Conservation (phyloP, 1,140 invertebrate genomes). For the Cryptotermes secundus region DNA sequence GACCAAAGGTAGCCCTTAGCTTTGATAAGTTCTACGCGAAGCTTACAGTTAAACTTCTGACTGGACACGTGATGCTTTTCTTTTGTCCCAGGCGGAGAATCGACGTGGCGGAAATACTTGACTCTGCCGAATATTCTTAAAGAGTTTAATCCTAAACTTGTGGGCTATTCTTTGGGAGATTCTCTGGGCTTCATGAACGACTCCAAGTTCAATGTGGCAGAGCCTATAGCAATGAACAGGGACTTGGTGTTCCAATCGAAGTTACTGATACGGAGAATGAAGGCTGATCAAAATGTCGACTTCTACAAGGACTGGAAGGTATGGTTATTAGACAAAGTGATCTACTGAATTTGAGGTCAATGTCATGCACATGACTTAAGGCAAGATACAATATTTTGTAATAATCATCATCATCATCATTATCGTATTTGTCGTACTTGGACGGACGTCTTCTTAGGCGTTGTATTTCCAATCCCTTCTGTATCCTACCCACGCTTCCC, state of each 20-base stretch:
- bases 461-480: no score
- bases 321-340: neutral
- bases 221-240: slow-evolving; percentile 56
- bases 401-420: no score
- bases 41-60: neutral
- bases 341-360: no score
- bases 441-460: no score
- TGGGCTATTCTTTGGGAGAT: slow-evolving; percentile 57
- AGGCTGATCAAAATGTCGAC: slow-evolving; percentile 58
- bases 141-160: slow-evolving; percentile 62
- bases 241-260: slow-evolving; percentile 65
- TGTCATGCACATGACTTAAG: no score
- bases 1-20: no score
- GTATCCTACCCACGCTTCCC: no score
- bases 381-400: no score
- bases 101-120: slow-evolving; percentile 57
- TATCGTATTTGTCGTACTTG: no score
- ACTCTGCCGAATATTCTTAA: slow-evolving; percentile 62
- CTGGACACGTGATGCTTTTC: neutral
- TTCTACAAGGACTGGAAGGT: slow-evolving; percentile 69
- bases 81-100: slow-evolving; percentile 54
- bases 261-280: slow-evolving; percentile 59
- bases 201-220: slow-evolving; percentile 64
- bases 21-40: no score
- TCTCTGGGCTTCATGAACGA: slow-evolving; percentile 46